Evolutionary conservation across 2,113 vertebrate genomes (phyloP).

Genomic region (Lasiurus cinereus): DNA sequence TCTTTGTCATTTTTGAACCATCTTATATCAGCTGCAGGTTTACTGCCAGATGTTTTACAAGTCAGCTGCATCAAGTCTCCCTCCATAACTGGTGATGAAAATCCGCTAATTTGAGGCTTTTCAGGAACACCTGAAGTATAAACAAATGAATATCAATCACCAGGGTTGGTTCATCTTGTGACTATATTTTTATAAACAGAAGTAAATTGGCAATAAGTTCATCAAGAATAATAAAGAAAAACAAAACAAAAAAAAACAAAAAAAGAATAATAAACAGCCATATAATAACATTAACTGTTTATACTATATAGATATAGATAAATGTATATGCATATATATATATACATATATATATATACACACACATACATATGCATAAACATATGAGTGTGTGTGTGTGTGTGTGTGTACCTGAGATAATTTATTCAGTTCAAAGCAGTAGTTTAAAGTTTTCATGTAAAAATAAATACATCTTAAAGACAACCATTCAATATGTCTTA

Average conservation of each 20-base stretch:
- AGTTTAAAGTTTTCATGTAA: neutral
- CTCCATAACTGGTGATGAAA: constrained; percentile 96
- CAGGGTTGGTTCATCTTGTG: neutral
- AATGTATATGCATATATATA: neutral
- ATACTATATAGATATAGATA: neutral
- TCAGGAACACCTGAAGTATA: constrained; percentile 93
- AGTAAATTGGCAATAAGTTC: neutral
- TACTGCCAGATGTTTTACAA: constrained; percentile 96
- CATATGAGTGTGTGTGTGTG: neutral
- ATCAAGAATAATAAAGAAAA: constrained; percentile 13
- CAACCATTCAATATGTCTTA: neutral
- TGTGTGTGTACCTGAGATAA: neutral
- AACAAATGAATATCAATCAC: constrained; percentile 20
- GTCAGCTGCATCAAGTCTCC: constrained; percentile 95
- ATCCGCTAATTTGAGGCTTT: constrained; percentile 96
- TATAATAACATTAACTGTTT: neutral
- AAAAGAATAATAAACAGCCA: constrained; percentile 13
- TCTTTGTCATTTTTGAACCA: constrained; percentile 99
- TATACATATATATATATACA: too few species aligned
- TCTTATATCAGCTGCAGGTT: constrained; percentile 96
- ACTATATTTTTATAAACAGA: constrained; percentile 19
- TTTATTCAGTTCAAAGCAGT: constrained; percentile 3
- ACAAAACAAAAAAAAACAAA: too few species aligned
- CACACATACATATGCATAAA: neutral
- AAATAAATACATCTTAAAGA: constrained; percentile 5